Conservation (phyloP, 1,140 invertebrate genomes). For the Neodiprion pinetum region DNA sequence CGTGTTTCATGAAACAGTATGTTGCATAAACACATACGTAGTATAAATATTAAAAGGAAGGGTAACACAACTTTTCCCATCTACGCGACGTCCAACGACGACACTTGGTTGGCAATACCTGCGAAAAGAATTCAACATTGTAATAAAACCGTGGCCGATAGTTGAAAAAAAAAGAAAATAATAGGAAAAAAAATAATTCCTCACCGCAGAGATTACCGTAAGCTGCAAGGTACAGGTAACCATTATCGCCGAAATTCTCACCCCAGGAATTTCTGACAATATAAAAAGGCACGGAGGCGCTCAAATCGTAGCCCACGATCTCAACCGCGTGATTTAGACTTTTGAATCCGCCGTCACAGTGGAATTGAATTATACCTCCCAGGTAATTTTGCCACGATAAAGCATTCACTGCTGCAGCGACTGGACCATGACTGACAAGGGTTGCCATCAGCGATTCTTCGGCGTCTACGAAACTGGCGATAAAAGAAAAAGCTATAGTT, state of each 20-base stretch:
- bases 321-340: slow-evolving; percentile 86
- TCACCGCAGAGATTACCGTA: slow-evolving; percentile 81
- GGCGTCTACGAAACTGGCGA: slow-evolving; percentile 67
- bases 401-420: slow-evolving; percentile 83
- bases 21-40: background rate
- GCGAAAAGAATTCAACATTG: slow-evolving; percentile 28
- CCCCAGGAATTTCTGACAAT: slow-evolving; percentile 91
- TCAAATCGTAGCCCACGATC: slow-evolving; percentile 84
- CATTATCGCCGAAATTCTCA: slow-evolving; percentile 74
- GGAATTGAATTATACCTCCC: slow-evolving; percentile 84
- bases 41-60: slow-evolving; percentile 12
- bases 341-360: slow-evolving; percentile 71
- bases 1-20: slow-evolving; percentile 1
- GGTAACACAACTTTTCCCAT: slow-evolving; percentile 1
- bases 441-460: slow-evolving; percentile 73
- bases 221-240: slow-evolving; percentile 81
- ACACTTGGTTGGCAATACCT: slow-evolving; percentile 61
- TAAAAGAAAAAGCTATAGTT: slow-evolving; percentile 16
- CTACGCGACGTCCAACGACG: slow-evolving; percentile 49
- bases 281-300: slow-evolving; percentile 78
- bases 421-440: slow-evolving; percentile 76
- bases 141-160: slow-evolving; percentile 11
- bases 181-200: slow-evolving; percentile 10
- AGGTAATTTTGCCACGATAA: slow-evolving; percentile 88
- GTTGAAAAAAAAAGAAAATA: slow-evolving; percentile 33